Evolutionary conservation across 2,797 vertebrate species (phyloP).

Genomic region (Micropoecilia bifurca): DNA sequence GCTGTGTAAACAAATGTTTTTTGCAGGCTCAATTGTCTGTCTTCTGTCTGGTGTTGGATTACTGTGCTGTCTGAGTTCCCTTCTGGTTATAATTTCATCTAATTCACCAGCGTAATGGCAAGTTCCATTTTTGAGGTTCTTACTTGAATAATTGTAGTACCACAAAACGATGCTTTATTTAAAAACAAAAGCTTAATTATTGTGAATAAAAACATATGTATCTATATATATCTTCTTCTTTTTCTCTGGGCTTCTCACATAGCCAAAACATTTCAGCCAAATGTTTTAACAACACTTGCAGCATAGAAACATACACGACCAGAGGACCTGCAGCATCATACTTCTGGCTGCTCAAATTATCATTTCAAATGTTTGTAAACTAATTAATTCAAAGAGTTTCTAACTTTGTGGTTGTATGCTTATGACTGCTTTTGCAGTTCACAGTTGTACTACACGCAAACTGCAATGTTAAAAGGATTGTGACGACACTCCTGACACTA

Average conservation of each 20-base stretch:
- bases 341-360: neutral
- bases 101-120: neutral
- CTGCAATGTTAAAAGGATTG: neutral
- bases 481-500: neutral
- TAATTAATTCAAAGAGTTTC: neutral
- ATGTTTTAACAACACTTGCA: neutral
- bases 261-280: neutral
- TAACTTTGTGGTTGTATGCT: neutral
- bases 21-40: neutral
- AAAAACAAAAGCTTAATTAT: neutral
- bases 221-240: neutral
- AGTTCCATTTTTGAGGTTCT: neutral
- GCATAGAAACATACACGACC: neutral
- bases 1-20: neutral
- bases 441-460: neutral
- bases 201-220: neutral
- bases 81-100: conserved; percentile 1
- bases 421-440: neutral
- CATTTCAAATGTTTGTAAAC: neutral
- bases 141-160: neutral
- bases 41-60: neutral
- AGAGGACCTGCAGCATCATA: neutral
- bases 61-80: neutral
- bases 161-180: neutral
- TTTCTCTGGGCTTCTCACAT: neutral